Conservation (phyloP, 2,113 vertebrate species). For the Laticauda laticaudata region DNA sequence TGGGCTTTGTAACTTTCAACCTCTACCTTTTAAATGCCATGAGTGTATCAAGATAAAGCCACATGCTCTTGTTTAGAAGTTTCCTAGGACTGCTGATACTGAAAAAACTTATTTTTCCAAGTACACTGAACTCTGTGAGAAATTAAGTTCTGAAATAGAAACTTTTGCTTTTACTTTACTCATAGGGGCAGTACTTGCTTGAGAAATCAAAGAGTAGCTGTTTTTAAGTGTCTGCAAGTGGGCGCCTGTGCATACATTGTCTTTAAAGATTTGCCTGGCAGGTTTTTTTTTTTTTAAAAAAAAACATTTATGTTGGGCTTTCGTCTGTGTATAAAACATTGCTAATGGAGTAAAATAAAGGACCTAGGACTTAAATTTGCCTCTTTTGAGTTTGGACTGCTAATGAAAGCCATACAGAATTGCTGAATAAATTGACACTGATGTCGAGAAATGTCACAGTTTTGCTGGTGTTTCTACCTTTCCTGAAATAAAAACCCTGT, state of each 20-base stretch:
- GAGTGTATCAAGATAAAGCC: background rate
- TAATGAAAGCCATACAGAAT: conserved; percentile 55
- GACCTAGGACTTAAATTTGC: conserved; percentile 51
- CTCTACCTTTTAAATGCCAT: background rate
- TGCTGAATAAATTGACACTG: conserved; percentile 59
- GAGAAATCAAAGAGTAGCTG: background rate
- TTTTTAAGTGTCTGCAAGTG: background rate
- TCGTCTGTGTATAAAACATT: conserved; percentile 35
- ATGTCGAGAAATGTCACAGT: conserved; percentile 56
- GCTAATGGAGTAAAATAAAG: conserved; percentile 53
- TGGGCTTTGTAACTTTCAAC: background rate
- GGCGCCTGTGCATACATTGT: background rate
- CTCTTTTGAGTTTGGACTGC: conserved; percentile 56
- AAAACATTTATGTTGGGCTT: conserved; percentile 35
- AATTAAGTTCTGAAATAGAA: background rate
- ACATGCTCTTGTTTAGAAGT: background rate
- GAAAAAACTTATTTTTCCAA: background rate
- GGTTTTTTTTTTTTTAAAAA: conserved; percentile 14
- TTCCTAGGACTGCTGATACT: background rate
- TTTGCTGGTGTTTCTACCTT: conserved; percentile 40
- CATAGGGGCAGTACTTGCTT: conserved; percentile 8
- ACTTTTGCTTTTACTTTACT: conserved; percentile 26
- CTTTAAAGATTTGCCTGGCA: background rate
- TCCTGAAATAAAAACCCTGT: conserved; percentile 44
- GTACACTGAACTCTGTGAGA: background rate